A percentile compares a stretch with the other conserved stretches of the same genome.
phyloP scores from a whole-genome alignment of 2,113 vertebrate species.

The Tylochromis polylepis region DNA sequence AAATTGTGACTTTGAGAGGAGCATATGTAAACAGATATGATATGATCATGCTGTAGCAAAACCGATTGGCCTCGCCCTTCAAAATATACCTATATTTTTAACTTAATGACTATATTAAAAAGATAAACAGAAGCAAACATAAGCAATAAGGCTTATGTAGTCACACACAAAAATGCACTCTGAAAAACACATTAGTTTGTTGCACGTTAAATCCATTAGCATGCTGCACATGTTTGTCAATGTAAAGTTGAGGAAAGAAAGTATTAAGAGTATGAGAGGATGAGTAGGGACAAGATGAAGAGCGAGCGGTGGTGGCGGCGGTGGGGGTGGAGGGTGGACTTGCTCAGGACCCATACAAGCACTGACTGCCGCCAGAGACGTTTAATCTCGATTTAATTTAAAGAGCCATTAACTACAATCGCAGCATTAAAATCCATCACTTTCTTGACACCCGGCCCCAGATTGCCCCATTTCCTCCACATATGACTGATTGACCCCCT shows the following conservation, averaged over 20 bases:
- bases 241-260: conserved; percentile 37
- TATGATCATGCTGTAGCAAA: neutral
- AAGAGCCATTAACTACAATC: conserved; percentile 78
- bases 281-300: conserved; percentile 32
- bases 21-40: conserved; percentile 53
- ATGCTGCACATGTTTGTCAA: neutral
- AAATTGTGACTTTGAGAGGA: conserved; percentile 58
- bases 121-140: conserved; percentile 11
- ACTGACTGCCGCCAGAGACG: conserved; percentile 53
- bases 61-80: neutral
- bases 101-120: neutral
- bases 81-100: neutral
- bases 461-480: conserved; percentile 71
- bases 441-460: conserved; percentile 67
- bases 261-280: neutral
- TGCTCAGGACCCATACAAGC: conserved; percentile 27
- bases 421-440: conserved; percentile 76
- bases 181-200: neutral
- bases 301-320: neutral
- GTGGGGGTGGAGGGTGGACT: neutral
- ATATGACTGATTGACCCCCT: conserved; percentile 68
- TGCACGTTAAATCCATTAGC: neutral
- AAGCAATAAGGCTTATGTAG: neutral
- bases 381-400: conserved; percentile 78
- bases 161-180: neutral